These are phyloP conservation scores for Zele albiditarsus DNA, from an alignment of 2,888 invertebrate species.

Conservation along the genomic window DNA sequence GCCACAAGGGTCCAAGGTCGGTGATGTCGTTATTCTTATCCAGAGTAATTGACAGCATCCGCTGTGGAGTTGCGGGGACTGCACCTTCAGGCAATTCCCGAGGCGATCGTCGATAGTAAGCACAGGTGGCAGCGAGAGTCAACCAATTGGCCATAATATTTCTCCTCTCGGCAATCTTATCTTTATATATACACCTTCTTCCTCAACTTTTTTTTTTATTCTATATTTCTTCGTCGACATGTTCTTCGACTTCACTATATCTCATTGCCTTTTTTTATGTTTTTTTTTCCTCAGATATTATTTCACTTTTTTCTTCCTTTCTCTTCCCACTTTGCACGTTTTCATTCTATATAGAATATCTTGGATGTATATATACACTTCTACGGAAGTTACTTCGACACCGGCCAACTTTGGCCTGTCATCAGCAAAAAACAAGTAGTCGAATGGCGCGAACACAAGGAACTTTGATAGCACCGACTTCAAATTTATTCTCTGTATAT, in stretches of 20 bases:
- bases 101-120: constrained; percentile 21
- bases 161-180: constrained; percentile 33
- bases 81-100: constrained; percentile 38
- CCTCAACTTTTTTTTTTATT: constrained; percentile 28
- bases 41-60: constrained; percentile 54
- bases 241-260: constrained; percentile 8
- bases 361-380: not conserved
- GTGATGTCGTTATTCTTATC: constrained; percentile 48
- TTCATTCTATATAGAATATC: constrained; percentile 7
- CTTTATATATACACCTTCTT: constrained; percentile 40
- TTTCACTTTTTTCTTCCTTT: not conserved
- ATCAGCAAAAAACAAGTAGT: constrained; percentile 16
- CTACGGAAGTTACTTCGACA: not conserved
- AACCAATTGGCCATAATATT: constrained; percentile 31
- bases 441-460: not conserved
- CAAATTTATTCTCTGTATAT: not conserved
- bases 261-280: not conserved
- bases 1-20: constrained; percentile 44
- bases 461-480: constrained; percentile 12
- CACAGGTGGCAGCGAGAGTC: constrained; percentile 11
- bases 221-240: constrained; percentile 20
- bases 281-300: not conserved
- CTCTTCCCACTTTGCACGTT: constrained; percentile 9
- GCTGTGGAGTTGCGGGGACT: constrained; percentile 38
- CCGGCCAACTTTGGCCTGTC: constrained; percentile 17